Percentiles rank a stretch among this genome's conserved stretches.
These are phyloP conservation scores for Pycnonotus jocosus DNA, from an alignment of 2,113 vertebrate species.

Conservation along the genomic window DNA sequence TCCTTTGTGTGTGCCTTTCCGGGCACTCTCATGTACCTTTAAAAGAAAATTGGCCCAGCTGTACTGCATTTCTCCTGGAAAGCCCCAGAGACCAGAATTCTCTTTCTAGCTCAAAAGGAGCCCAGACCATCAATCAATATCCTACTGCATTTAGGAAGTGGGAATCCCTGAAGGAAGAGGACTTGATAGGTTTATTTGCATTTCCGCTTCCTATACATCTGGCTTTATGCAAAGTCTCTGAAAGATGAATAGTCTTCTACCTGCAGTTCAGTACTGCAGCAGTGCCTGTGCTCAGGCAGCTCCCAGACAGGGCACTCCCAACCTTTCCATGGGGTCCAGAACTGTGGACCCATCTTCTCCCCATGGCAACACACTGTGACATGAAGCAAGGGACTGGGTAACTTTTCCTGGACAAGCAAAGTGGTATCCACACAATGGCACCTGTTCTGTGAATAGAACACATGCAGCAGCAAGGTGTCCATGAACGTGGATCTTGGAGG, in stretches of 20 bases:
- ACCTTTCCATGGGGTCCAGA: neutral
- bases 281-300: accelerated
- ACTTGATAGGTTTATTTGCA: neutral
- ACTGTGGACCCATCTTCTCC: neutral
- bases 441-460: neutral
- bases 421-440: neutral
- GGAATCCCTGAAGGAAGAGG: neutral
- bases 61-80: neutral
- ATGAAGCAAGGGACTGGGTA: neutral
- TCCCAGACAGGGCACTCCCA: neutral
- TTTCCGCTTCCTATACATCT: neutral
- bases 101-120: neutral
- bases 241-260: neutral
- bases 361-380: neutral
- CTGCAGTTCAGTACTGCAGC: neutral
- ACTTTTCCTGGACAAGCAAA: neutral
- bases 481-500: neutral
- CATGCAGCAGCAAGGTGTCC: neutral
- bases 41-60: neutral
- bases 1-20: neutral
- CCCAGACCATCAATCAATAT: neutral
- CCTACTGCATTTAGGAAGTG: neutral
- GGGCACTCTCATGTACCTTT: neutral
- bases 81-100: neutral
- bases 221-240: neutral